phyloP scores from a whole-genome alignment of 2,888 invertebrate species.

The Heliconius hortense region DNA sequence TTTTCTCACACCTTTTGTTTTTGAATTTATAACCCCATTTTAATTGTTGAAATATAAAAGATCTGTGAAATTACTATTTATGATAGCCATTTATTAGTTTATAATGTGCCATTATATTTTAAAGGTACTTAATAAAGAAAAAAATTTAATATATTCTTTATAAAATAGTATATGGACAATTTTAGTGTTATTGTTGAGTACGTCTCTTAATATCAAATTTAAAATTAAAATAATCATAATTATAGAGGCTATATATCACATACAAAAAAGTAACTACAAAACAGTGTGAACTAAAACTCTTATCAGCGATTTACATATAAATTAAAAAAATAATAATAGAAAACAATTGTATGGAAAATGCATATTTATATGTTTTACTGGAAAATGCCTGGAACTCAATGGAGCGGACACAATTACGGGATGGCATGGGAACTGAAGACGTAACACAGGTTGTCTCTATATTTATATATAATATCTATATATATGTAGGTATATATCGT shows the following conservation, averaged over 20 bases:
- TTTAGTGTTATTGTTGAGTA: not conserved
- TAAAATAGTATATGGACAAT: not conserved
- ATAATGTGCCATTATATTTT: not conserved
- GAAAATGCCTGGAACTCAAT: constrained; percentile 26
- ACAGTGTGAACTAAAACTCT: constrained; percentile 6
- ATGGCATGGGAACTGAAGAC: constrained; percentile 28
- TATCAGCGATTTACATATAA: constrained; percentile 7
- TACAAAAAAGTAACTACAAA: not conserved
- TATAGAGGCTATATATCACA: not conserved
- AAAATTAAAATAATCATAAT: not conserved
- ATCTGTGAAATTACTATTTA: not conserved
- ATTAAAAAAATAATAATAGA: constrained; percentile 4
- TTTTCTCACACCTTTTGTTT: constrained; percentile 29
- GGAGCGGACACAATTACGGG: constrained; percentile 33
- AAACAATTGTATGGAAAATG: constrained; percentile 4
- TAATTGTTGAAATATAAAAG: not conserved
- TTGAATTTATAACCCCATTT: constrained; percentile 18
- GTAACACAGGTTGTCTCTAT: constrained; percentile 14
- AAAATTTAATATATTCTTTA: not conserved
- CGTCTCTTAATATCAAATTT: not conserved
- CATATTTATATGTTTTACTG: constrained; percentile 17
- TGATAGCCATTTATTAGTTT: not conserved
- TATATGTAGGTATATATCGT: not conserved
- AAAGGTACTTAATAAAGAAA: not conserved
- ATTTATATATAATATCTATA: not conserved